Evolutionary conservation across 2,797 vertebrate species (phyloP).

Genomic region (Lophius americanus): DNA sequence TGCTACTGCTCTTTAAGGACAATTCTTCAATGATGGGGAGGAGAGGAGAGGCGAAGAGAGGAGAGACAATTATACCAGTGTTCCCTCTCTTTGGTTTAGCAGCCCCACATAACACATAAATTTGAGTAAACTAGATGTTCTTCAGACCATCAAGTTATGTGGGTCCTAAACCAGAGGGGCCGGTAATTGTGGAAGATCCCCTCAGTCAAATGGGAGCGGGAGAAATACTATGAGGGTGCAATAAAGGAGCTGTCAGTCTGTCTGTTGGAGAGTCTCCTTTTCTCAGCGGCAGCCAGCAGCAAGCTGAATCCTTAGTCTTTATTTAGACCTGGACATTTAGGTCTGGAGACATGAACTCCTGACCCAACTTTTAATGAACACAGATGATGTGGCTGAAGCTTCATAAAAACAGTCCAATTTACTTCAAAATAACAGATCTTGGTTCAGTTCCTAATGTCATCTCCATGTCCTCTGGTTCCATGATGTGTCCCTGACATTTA

Average conservation of each 20-base stretch:
- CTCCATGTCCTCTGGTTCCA: neutral
- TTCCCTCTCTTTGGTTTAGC: too few relatives aligned
- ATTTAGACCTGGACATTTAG: slow-evolving; percentile 78
- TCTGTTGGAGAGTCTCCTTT: slow-evolving; percentile 50
- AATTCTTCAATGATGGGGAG: slow-evolving; percentile 38
- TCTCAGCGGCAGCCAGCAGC: slow-evolving; percentile 53
- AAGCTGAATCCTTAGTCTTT: slow-evolving; percentile 72
- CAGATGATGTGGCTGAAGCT: slow-evolving; percentile 69
- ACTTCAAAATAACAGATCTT: neutral
- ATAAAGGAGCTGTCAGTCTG: slow-evolving; percentile 30
- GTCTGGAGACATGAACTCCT: slow-evolving; percentile 74
- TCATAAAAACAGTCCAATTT: neutral
- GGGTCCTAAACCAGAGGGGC: slow-evolving; percentile 5
- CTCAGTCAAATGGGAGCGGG: slow-evolving; percentile 1
- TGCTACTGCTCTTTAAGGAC: slow-evolving; percentile 72
- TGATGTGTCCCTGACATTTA: slow-evolving; percentile 16
- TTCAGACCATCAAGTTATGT: slow-evolving; percentile 8
- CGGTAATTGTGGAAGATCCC: slow-evolving; percentile 4
- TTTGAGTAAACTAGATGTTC: too few relatives aligned
- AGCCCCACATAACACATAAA: neutral
- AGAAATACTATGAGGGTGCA: slow-evolving; percentile 10
- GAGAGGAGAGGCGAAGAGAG: slow-evolving; percentile 5
- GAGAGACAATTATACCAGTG: neutral
- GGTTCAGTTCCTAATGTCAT: slow-evolving; percentile 1
- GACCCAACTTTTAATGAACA: slow-evolving; percentile 79